These are phyloP conservation scores for Leptinotarsa peninsularis DNA, from an alignment of 2,888 invertebrate species.

Conservation along the genomic window DNA sequence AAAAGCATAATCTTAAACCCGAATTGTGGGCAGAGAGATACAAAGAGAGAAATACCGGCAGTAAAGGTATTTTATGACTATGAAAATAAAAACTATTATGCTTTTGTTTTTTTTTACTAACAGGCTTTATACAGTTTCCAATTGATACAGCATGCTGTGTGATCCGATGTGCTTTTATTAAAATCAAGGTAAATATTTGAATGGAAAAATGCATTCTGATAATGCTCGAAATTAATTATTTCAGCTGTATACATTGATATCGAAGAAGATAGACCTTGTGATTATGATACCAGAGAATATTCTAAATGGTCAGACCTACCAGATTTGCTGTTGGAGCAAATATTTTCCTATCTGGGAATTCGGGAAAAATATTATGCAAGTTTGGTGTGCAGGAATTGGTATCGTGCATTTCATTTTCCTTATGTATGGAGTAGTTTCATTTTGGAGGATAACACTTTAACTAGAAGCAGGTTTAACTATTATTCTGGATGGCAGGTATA, in stretches of 20 bases:
- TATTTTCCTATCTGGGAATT: slow-evolving; percentile 77
- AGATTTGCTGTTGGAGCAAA: slow-evolving; percentile 78
- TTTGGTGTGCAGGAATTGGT: slow-evolving; percentile 76
- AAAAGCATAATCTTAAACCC: slow-evolving; percentile 47
- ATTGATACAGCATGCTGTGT: slow-evolving; percentile 16
- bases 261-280: slow-evolving; percentile 63
- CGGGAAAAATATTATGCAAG: slow-evolving; percentile 81
- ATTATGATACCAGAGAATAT: slow-evolving; percentile 63
- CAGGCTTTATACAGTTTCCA: slow-evolving; percentile 18
- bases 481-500: slow-evolving; percentile 83
- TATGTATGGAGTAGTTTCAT: slow-evolving; percentile 82
- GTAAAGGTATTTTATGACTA: slow-evolving; percentile 50
- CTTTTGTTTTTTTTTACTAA: slow-evolving; percentile 22
- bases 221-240: slow-evolving; percentile 10
- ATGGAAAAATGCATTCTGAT: not conserved
- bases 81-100: not conserved
- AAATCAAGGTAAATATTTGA: not conserved
- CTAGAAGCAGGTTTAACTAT: slow-evolving; percentile 81
- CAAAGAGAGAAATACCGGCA: slow-evolving; percentile 53
- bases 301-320: slow-evolving; percentile 78
- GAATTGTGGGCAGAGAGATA: slow-evolving; percentile 62
- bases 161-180: slow-evolving; percentile 4
- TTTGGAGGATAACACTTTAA: slow-evolving; percentile 79
- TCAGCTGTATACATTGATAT: slow-evolving; percentile 61
- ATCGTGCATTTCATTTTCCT: slow-evolving; percentile 78